A percentile compares a stretch with the other conserved stretches of the same genome.
Evolutionary conservation across 35 echinoderm and acorn worm species (phyloP).

Genomic region (Ptychodera flava): DNA sequence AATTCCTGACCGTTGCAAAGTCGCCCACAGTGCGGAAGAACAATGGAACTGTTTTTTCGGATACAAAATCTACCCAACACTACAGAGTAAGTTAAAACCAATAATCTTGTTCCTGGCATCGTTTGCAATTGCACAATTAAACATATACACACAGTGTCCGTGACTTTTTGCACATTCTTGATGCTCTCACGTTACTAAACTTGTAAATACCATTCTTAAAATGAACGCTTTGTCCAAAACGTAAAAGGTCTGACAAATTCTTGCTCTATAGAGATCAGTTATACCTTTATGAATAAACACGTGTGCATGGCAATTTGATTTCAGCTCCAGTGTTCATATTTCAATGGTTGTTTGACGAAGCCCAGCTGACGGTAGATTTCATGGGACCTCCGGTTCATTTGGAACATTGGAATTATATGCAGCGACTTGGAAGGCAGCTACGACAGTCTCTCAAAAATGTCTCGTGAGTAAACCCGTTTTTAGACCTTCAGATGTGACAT

Average conservation of each 20-base stretch:
- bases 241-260: too few species aligned
- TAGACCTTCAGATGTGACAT: background rate
- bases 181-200: too few species aligned
- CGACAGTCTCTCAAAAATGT: slow-evolving; percentile 76
- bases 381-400: slow-evolving; percentile 59
- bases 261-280: too few species aligned
- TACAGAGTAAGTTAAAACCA: slow-evolving; percentile 60
- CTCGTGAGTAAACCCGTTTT: slow-evolving; percentile 49
- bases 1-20: slow-evolving; percentile 44
- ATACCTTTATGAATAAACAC: too few species aligned
- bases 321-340: slow-evolving; percentile 84
- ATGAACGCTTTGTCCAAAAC: too few species aligned
- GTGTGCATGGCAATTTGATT: too few species aligned
- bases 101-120: background rate
- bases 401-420: slow-evolving; percentile 88
- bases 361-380: slow-evolving; percentile 73
- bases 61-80: slow-evolving; percentile 68
- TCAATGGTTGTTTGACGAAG: slow-evolving; percentile 96
- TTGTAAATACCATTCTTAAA: too few species aligned
- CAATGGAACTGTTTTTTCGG: slow-evolving; percentile 96
- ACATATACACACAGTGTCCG: too few species aligned
- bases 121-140: too few species aligned
- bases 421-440: slow-evolving; percentile 64
- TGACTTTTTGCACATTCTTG: too few species aligned
- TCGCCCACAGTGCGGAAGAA: slow-evolving; percentile 42